Percentiles rank a stretch among this genome's conserved stretches.
These are phyloP conservation scores for Vulpes lagopus DNA, from an alignment of 2,113 vertebrate species.

Conservation along the genomic window DNA sequence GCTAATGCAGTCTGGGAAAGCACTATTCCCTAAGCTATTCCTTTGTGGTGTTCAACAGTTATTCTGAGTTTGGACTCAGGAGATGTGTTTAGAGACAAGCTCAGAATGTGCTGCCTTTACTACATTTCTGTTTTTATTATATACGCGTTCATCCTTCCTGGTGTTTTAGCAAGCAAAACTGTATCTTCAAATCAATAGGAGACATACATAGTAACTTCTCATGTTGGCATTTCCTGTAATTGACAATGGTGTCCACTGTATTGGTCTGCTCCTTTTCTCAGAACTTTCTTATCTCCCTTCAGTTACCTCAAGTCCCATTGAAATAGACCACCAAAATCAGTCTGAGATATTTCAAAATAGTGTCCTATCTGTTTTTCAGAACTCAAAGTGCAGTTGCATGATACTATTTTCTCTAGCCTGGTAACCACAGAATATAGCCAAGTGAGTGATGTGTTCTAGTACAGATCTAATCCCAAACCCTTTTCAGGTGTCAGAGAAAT, in stretches of 20 bases:
- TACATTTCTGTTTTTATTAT: slow-evolving; percentile 78
- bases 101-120: slow-evolving; percentile 68
- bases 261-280: not conserved
- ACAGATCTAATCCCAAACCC: not conserved
- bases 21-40: not conserved
- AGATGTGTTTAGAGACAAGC: slow-evolving; percentile 59
- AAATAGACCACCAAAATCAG: not conserved
- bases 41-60: slow-evolving; percentile 3
- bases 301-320: not conserved
- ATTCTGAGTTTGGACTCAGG: slow-evolving; percentile 15
- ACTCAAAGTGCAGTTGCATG: not conserved
- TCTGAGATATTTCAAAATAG: not conserved
- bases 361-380: not conserved
- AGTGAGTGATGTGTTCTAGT: not conserved
- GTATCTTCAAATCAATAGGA: slow-evolving; percentile 79
- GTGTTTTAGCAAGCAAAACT: slow-evolving; percentile 74
- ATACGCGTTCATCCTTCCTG: slow-evolving; percentile 72
- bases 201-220: slow-evolving; percentile 46
- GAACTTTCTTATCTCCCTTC: not conserved
- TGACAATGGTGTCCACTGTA: slow-evolving; percentile 46
- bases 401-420: not conserved
- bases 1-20: not conserved
- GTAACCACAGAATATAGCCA: not conserved
- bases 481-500: slow-evolving; percentile 42
- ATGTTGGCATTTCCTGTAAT: slow-evolving; percentile 48